phyloP scores from a whole-genome alignment of 2,888 invertebrate genomes.

The Sisyra nigra region DNA sequence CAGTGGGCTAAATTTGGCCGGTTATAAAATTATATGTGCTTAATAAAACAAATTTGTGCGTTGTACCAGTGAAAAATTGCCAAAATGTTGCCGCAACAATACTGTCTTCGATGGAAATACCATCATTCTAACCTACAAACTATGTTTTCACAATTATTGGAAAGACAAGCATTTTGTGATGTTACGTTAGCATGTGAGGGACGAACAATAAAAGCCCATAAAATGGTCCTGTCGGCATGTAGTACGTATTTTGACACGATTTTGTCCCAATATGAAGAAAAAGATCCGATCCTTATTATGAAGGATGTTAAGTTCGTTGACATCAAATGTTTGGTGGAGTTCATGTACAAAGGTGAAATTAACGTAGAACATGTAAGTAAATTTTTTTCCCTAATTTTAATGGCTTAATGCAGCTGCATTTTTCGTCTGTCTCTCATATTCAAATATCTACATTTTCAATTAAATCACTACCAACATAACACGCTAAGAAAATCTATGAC shows the following conservation, averaged over 20 bases:
- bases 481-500: too few relatives aligned
- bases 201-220: conserved; percentile 57
- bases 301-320: conserved; percentile 85
- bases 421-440: too few relatives aligned
- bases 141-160: conserved; percentile 75
- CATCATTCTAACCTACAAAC: conserved; percentile 81
- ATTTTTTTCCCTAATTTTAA: background rate
- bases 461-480: too few relatives aligned
- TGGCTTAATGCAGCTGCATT: too few relatives aligned
- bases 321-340: conserved; percentile 77
- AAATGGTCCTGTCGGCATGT: conserved; percentile 82
- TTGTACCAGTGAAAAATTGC: background rate
- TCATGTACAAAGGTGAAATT: conserved; percentile 93
- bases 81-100: conserved; percentile 72
- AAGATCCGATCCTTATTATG: conserved; percentile 68
- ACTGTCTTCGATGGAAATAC: conserved; percentile 85
- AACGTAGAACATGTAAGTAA: conserved; percentile 80
- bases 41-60: background rate
- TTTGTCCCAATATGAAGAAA: conserved; percentile 64
- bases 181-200: conserved; percentile 82
- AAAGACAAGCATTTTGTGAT: conserved; percentile 77
- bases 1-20: too few relatives aligned
- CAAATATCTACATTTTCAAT: too few relatives aligned
- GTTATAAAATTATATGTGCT: too few relatives aligned
- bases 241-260: conserved; percentile 83